Evolutionary conservation across 2,888 invertebrate species (phyloP).

Genomic region (Baronia brevicornis): DNA sequence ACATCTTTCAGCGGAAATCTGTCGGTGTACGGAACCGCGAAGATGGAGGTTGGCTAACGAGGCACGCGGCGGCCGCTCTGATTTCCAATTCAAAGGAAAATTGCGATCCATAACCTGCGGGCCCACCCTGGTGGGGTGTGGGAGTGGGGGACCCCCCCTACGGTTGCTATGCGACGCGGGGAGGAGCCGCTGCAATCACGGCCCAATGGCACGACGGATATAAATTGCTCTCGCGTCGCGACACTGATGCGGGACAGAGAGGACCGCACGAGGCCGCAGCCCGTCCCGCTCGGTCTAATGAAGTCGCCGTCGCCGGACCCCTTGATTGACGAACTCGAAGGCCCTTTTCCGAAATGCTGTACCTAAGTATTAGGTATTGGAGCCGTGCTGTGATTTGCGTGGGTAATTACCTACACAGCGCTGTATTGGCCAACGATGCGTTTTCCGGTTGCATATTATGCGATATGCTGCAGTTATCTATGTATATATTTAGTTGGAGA

Average conservation of each 20-base stretch:
- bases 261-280: constrained; percentile 14
- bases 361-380: constrained; percentile 54
- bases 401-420: constrained; percentile 11
- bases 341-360: constrained; percentile 61
- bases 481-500: no score
- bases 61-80: constrained; percentile 67
- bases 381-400: constrained; percentile 57
- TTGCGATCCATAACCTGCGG: constrained; percentile 72
- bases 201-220: constrained; percentile 77
- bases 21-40: constrained; percentile 57
- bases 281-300: constrained; percentile 60
- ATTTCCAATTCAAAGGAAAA: constrained; percentile 77
- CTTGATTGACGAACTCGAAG: constrained; percentile 65
- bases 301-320: constrained; percentile 63
- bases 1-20: constrained; percentile 71
- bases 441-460: constrained; percentile 4
- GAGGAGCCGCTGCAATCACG: constrained; percentile 77
- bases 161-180: constrained; percentile 80
- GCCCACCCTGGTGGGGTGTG: constrained; percentile 30
- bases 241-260: constrained; percentile 58
- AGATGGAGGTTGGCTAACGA: constrained; percentile 69
- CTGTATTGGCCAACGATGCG: constrained; percentile 12
- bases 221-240: constrained; percentile 73
- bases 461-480: constrained; percentile 2
- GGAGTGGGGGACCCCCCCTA: constrained; percentile 54